Evolutionary conservation across 2,888 invertebrate genomes (phyloP).

Genomic region (Agrypnus murinus): DNA sequence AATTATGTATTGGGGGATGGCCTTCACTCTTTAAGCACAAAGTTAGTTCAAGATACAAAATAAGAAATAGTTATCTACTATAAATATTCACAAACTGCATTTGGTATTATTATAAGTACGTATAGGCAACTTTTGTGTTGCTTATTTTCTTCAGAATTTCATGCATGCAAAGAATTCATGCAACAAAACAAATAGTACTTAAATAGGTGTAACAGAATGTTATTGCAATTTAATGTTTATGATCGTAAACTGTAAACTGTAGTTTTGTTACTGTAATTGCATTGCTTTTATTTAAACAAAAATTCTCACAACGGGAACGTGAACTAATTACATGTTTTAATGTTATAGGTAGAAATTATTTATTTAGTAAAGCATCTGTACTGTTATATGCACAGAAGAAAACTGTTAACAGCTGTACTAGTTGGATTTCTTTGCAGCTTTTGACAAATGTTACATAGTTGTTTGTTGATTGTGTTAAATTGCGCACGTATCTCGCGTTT

Average conservation of each 20-base stretch:
- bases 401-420: constrained; percentile 43
- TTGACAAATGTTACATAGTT: constrained; percentile 25
- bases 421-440: constrained; percentile 25
- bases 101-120: too few relatives aligned
- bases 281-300: constrained; percentile 22
- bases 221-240: neutral
- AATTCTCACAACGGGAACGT: constrained; percentile 42
- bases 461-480: constrained; percentile 31
- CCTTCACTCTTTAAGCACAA: too few relatives aligned
- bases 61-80: too few relatives aligned
- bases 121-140: too few relatives aligned
- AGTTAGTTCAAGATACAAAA: too few relatives aligned
- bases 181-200: too few relatives aligned
- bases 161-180: too few relatives aligned
- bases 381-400: constrained; percentile 48
- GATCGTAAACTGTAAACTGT: neutral
- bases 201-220: neutral
- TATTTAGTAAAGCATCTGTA: constrained; percentile 33
- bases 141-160: too few relatives aligned
- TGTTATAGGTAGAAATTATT: constrained; percentile 25
- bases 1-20: too few relatives aligned
- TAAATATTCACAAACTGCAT: too few relatives aligned
- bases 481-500: neutral
- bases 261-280: neutral
- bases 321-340: constrained; percentile 47